Conservation (phyloP, 2,113 vertebrate genomes). For the Syngnathus scovelli region DNA sequence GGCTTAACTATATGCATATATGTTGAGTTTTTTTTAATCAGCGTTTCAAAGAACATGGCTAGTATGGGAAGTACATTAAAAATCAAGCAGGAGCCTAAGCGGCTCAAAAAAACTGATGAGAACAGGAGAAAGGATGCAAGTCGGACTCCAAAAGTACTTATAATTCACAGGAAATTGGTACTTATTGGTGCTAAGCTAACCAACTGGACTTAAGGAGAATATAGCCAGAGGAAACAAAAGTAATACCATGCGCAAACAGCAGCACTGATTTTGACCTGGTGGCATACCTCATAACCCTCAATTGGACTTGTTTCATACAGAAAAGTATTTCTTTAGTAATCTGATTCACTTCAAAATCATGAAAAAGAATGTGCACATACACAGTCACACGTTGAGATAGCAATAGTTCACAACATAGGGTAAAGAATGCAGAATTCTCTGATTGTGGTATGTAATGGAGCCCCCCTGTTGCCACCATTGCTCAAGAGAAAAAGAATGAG, state of each 20-base stretch:
- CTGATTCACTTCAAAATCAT: background rate
- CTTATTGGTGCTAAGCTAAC: conserved; percentile 53
- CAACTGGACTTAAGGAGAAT: conserved; percentile 47
- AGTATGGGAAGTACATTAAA: conserved; percentile 28
- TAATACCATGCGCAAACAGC: conserved; percentile 40
- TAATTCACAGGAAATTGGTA: conserved; percentile 64
- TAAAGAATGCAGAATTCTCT: conserved; percentile 38
- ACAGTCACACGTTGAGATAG: conserved; percentile 1
- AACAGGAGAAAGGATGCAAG: conserved; percentile 26
- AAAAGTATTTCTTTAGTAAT: conserved; percentile 1
- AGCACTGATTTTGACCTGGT: conserved; percentile 38
- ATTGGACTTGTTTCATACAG: background rate
- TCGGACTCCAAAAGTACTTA: conserved; percentile 40
- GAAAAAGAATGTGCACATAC: background rate
- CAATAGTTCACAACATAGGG: conserved; percentile 4
- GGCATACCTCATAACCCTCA: conserved; percentile 17
- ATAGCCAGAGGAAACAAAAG: conserved; percentile 45
- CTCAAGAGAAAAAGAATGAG: conserved; percentile 12
- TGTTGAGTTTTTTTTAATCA: background rate
- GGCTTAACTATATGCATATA: background rate
- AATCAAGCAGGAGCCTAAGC: conserved; percentile 17
- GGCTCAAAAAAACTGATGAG: conserved; percentile 30
- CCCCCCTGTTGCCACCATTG: conserved; percentile 34
- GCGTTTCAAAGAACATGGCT: conserved; percentile 25
- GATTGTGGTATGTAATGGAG: conserved; percentile 30